Evolutionary conservation across 2,888 invertebrate species (phyloP), one percentile per base, ranked within the genome.

Genomic region (Imbricaverruca yamaguchii): DNA sequence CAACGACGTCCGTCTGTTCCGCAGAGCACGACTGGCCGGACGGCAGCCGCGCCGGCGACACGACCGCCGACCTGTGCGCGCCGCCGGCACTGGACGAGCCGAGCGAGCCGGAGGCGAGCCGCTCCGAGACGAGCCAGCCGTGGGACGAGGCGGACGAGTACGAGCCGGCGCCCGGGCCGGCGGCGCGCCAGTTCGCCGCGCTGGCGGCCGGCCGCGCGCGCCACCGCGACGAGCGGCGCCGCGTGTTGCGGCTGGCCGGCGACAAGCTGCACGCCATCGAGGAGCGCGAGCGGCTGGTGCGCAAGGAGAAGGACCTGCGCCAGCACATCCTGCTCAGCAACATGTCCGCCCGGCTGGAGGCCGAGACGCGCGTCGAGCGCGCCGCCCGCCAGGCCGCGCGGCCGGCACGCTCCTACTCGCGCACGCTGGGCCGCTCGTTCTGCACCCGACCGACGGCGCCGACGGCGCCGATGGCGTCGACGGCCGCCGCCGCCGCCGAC

Each of bases 361-460:
- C 79, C 13, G 79, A 79, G 57, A 57, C 79, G 13, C n/a, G 25
- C 15, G 79, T 57, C 1, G 79, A 79, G 57, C 79, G 79, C 7
- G 25, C 79, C 13, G 79, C 79, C 12, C 55, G 78, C 0, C 78
- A 10, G 56, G 11, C 57, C n/a, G 78, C 1, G 7, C 55, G 78
- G 11, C n/a, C n/a, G 8, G 56, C 10, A 10, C 78, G 78, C 11
- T 25, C 56, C 23, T 78, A 79, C 57, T 56, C 79, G 15, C 79
- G 79, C 56, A 56, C 79, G 11, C 79, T 79, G 15, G 79, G 79
- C 13, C 79, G 79, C 56, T 23, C 79, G 79, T 25, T 79, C 23
- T 57, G 79, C 13, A 25, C 9, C 18, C 23, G 53, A 55, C 2
- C 74, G 74, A 8, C 53, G 74, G 8, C 53, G 74, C 10, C 74